Percentiles rank a stretch among this genome's conserved stretches.
Conservation (phyloP, 2,888 invertebrate species). For the Drosophila histrio region DNA sequence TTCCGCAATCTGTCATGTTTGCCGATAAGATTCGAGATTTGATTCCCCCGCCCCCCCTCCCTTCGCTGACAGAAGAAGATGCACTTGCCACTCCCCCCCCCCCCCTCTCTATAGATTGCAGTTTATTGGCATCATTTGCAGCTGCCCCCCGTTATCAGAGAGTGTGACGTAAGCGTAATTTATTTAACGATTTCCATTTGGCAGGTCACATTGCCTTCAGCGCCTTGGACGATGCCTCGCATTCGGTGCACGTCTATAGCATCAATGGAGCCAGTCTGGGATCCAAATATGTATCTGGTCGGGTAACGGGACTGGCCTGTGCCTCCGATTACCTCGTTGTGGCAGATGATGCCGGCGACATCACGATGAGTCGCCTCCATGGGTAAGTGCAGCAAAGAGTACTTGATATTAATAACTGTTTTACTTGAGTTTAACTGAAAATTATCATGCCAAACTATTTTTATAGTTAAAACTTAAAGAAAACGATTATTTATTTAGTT, state of each 20-base stretch:
- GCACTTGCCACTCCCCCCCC: background rate
- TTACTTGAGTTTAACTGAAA: background rate
- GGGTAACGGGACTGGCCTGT: slow-evolving; percentile 85
- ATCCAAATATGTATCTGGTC: slow-evolving; percentile 85
- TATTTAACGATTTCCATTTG: background rate
- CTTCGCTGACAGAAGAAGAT: background rate
- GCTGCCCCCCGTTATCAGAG: background rate
- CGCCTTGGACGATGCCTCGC: slow-evolving; percentile 85
- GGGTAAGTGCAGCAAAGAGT: slow-evolving; percentile 82
- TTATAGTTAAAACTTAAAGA: background rate
- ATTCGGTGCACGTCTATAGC: slow-evolving; percentile 85
- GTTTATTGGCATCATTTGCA: slow-evolving; percentile 24
- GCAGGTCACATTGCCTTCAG: slow-evolving; percentile 86
- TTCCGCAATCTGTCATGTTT: slow-evolving; percentile 45
- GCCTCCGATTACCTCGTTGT: slow-evolving; percentile 85
- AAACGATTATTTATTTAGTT: background rate
- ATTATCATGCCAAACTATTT: background rate
- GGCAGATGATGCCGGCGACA: slow-evolving; percentile 85
- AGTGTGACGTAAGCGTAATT: slow-evolving; percentile 13
- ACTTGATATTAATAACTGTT: background rate
- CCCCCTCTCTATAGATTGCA: background rate
- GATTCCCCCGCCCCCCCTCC: background rate
- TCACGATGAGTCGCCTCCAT: slow-evolving; percentile 85
- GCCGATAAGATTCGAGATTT: slow-evolving; percentile 21
- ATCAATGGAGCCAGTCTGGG: slow-evolving; percentile 85